Percentiles rank a stretch among this genome's conserved stretches.
phyloP scores from a whole-genome alignment of 1,140 invertebrate genomes.

The Rhizoglyphus robini region DNA sequence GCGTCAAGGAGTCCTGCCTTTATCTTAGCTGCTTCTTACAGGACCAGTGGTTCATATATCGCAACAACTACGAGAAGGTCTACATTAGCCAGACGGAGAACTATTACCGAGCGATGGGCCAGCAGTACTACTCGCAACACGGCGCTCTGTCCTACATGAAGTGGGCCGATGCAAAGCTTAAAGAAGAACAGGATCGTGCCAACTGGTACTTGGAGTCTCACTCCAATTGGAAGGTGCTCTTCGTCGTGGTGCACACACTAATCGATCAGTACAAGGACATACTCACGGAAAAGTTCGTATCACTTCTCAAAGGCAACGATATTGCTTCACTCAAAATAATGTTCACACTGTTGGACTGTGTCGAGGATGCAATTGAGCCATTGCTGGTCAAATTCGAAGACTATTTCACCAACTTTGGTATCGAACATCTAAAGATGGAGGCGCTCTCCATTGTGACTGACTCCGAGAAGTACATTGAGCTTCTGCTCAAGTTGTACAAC shows the following conservation, averaged over 20 bases:
- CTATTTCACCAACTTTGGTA: slow-evolving; percentile 79
- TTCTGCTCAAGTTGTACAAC: slow-evolving; percentile 79
- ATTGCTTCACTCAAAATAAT: slow-evolving; percentile 84
- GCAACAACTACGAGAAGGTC: slow-evolving; percentile 90
- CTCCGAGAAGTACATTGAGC: slow-evolving; percentile 97
- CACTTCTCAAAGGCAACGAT: slow-evolving; percentile 83
- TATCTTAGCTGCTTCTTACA: slow-evolving; percentile 86
- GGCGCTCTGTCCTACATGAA: slow-evolving; percentile 94
- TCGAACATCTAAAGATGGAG: slow-evolving; percentile 91
- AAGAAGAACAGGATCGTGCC: slow-evolving; percentile 85
- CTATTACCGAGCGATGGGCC: slow-evolving; percentile 84
- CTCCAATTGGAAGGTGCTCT: slow-evolving; percentile 49
- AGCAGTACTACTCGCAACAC: slow-evolving; percentile 72
- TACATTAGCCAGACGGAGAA: slow-evolving; percentile 83
- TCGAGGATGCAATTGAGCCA: slow-evolving; percentile 76
- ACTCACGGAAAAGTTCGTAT: slow-evolving; percentile 81
- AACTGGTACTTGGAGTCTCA: slow-evolving; percentile 85
- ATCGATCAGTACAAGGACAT: slow-evolving; percentile 79
- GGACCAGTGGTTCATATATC: slow-evolving; percentile 87
- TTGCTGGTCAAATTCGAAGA: slow-evolving; percentile 83
- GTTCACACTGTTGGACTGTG: slow-evolving; percentile 86
- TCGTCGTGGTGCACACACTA: slow-evolving; percentile 66
- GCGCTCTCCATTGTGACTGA: slow-evolving; percentile 93
- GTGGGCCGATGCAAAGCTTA: slow-evolving; percentile 84
- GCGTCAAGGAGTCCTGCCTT: slow-evolving; percentile 87